Base-by-base conservation (phyloP, 1,140 invertebrate species). In the Archegozetes longisetosus region DNA sequence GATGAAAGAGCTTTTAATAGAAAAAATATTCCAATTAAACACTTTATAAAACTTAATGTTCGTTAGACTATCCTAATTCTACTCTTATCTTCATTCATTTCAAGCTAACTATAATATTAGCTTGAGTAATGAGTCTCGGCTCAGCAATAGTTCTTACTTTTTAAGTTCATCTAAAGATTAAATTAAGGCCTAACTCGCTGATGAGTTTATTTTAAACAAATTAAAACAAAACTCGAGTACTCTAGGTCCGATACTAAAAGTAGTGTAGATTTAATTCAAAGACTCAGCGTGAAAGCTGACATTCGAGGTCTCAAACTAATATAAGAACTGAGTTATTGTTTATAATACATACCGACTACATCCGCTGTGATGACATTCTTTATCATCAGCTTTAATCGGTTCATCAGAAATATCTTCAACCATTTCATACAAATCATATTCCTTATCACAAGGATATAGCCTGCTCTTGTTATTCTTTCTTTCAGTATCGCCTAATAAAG, bases 391-490 rank as follows among this genome's bases (percentile, higher is more conserved):
- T 73, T 90, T 85, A 0, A 87, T 71, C 2, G 84, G 83, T 70
- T 84, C 82, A 64, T 79, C 77, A 23, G 58, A 25, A 4, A 90
- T 76, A 60, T 83, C 76, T 24, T 85, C 80, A 0, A 84, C 84
- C 14, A 91, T 70, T 58, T 85, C 83, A 70, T 89, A 92, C 0
- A 93, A 78, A 71, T 89, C 85, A 0, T 86, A 84, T 68, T 84
- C 84, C 62, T 88, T 84, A 70, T 90, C 87, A 66, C 89, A 93
- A 0, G 84, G 80, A 24, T 85, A 74, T 50, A 64, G 65, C 55
- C 51, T 48, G 32, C 66, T 66, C 61, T 61, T 64, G 53, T 65
- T 67, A 32, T 13, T 14, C 23, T 27, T 57, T 57, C 17, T 17
- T 29, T 28, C 14, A 9, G 24, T 51, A 12, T 9, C 20, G 20